Evolutionary conservation across 2,113 vertebrate species (phyloP).

Genomic region (Aegithalos caudatus): DNA sequence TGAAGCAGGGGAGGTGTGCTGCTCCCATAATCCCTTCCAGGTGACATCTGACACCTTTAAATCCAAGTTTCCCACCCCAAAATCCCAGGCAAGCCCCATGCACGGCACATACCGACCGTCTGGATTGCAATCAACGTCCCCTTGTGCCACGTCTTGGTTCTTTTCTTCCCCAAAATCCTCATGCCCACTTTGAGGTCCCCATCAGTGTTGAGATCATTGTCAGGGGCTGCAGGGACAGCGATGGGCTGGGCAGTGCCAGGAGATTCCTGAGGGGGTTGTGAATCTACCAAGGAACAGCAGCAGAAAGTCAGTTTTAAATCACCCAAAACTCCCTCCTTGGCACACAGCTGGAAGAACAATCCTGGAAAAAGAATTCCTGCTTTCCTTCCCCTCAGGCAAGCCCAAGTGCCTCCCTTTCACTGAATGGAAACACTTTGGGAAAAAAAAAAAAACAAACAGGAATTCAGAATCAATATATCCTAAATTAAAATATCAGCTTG

Average conservation of each 20-base stretch:
- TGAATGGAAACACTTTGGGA: not conserved
- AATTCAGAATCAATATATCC: rapidly evolving
- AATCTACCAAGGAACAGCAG: not conserved
- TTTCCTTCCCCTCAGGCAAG: not conserved
- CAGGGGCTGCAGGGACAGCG: slow-evolving; percentile 21
- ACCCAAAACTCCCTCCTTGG: not conserved
- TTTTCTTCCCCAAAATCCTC: slow-evolving; percentile 93
- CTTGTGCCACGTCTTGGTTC: slow-evolving; percentile 95
- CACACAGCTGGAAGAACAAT: rapidly evolving
- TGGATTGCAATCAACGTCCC: slow-evolving; percentile 89
- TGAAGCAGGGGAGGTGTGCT: rapidly evolving
- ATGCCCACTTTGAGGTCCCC: slow-evolving; percentile 87
- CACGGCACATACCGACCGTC: slow-evolving; percentile 70
- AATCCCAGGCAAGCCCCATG: rapidly evolving
- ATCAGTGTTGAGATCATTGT: slow-evolving; percentile 77
- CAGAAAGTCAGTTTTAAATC: rapidly evolving
- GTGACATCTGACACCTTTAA: not conserved
- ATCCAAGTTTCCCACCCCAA: not conserved
- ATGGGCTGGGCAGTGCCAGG: not conserved
- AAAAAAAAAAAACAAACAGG: not conserved
- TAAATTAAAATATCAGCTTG: rapidly evolving
- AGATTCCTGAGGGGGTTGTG: not conserved
- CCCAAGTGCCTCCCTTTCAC: not conserved
- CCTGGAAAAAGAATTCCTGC: rapidly evolving
- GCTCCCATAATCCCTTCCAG: not conserved